phyloP scores from a whole-genome alignment of 2,797 vertebrate species.

The Takifugu ocellatus region DNA sequence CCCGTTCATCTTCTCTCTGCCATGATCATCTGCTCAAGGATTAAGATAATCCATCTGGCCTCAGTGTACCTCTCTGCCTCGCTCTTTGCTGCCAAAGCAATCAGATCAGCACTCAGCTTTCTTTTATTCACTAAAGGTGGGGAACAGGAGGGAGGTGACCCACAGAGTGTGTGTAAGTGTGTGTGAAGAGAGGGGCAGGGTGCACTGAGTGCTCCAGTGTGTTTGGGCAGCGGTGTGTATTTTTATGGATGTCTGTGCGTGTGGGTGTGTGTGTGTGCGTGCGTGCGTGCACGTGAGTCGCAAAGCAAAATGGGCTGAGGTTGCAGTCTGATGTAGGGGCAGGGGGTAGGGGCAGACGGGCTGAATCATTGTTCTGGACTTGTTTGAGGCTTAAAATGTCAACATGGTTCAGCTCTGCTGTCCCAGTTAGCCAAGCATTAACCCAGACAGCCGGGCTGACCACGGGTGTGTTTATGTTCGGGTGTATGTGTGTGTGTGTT shows the following conservation, averaged over 20 bases:
- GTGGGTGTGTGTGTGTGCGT: constrained; percentile 40
- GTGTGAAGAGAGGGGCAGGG: constrained; percentile 36
- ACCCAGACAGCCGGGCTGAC: constrained; percentile 76
- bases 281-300: constrained; percentile 26
- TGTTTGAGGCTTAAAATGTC: constrained; percentile 78
- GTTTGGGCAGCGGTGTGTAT: constrained; percentile 55
- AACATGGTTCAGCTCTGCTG: constrained; percentile 76
- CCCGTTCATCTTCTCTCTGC: constrained; percentile 59
- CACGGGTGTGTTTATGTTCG: constrained; percentile 64
- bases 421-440: constrained; percentile 77
- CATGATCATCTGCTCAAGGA: constrained; percentile 64
- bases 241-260: constrained; percentile 50
- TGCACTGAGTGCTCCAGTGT: constrained; percentile 35
- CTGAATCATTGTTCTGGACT: constrained; percentile 77
- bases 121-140: constrained; percentile 65
- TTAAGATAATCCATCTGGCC: constrained; percentile 74
- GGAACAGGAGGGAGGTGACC: constrained; percentile 51
- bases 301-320: constrained; percentile 69
- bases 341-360: constrained; percentile 52
- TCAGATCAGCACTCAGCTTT: constrained; percentile 66
- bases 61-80: constrained; percentile 67
- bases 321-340: constrained; percentile 56
- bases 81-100: constrained; percentile 62
- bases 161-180: constrained; percentile 45
- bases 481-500: constrained; percentile 40